Evolutionary conservation across 1,140 invertebrate species (phyloP).

Genomic region (Formica selysi): DNA sequence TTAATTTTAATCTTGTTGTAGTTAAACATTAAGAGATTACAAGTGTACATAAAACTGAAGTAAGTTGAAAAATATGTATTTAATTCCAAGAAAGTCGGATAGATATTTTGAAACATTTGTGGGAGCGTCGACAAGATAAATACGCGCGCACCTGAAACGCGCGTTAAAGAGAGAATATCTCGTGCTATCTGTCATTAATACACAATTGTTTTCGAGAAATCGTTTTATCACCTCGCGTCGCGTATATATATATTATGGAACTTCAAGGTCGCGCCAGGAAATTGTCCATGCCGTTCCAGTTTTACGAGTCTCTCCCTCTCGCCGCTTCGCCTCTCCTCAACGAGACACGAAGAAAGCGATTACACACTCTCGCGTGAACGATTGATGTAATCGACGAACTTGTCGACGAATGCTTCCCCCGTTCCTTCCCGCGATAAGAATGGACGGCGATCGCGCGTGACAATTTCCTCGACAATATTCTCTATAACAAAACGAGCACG

Average conservation of each 20-base stretch:
- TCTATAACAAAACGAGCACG: too few species aligned
- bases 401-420: neutral
- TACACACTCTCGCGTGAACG: neutral
- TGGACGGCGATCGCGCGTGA: neutral
- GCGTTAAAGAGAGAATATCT: too few species aligned
- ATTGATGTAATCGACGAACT: conserved; percentile 8
- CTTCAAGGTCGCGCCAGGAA: conserved; percentile 53
- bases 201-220: neutral
- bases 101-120: neutral
- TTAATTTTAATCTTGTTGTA: too few species aligned
- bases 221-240: conserved; percentile 11
- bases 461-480: too few species aligned
- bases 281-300: conserved; percentile 51
- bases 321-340: neutral
- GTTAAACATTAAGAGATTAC: neutral
- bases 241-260: conserved; percentile 1
- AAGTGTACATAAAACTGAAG: neutral
- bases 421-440: neutral
- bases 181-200: neutral
- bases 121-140: neutral
- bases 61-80: neutral
- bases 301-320: conserved; percentile 39
- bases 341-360: neutral
- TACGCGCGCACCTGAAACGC: neutral
- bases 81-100: neutral